Evolutionary conservation across 2,113 vertebrate species (phyloP), one percentile per base, ranked within the genome.

Genomic region (Oncorhynchus mykiss): DNA sequence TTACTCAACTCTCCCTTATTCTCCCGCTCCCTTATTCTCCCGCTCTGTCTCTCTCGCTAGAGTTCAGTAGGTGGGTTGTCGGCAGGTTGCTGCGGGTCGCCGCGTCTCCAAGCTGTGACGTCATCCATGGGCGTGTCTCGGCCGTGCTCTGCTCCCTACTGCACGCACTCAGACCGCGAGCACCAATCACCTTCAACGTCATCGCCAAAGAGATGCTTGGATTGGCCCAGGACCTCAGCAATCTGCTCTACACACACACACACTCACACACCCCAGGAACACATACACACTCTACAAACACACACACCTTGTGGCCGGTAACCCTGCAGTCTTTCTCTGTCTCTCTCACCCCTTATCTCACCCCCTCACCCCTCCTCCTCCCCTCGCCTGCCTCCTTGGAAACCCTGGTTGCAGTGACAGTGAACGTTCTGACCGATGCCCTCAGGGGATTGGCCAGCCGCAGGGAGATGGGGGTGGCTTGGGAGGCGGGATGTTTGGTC

Each of bases 41-140:
- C 69, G 34, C 5, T 13, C 51, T 60, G 39, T 45, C 39, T 76
- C 70, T 49, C 25, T 25, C 49, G 39, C 86, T 25, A 64, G 98
- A 96, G 87, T 99, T 99, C 78, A 96, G 94, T 90, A 95, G 94
- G 76, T 99, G 97, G 97, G 97, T 97, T 78, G 93, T 94, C n/a
- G 89, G 92, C 71, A 95, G 96, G 72, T 93, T 99, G 78, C 91
- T 99, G 14, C 92, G 97, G 14, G 96, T 99, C 80, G 94, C 94
- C 62, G 95, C 96, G 0, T 84, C 95, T 85, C 98, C 96, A 24
- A 94, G 94, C 78, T 99, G 97, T 80, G 89, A 90, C 12, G 3
- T 78, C 0, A 93, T 99, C 88, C 96, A 97, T 54, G 83, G 85
- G 51, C 95, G 94, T 59, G 93, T 96, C 34, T 90, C 92, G 85